Evolutionary conservation across 2,888 invertebrate genomes (phyloP).

Genomic region (Nowickia ferox): DNA sequence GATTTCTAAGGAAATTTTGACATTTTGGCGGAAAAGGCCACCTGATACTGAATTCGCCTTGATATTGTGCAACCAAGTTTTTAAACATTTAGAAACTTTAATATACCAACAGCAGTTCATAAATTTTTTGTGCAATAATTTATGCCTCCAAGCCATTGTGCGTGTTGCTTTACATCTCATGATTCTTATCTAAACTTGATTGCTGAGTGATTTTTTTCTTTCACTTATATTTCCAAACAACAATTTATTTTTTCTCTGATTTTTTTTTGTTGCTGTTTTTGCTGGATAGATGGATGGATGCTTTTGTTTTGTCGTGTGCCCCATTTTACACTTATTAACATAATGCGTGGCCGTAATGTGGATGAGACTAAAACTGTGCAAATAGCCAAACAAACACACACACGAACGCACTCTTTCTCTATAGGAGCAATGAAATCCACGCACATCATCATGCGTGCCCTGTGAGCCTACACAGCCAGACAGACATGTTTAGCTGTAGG

Average conservation of each 20-base stretch:
- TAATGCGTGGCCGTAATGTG: constrained; percentile 73
- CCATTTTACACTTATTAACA: constrained; percentile 73
- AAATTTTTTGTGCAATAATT: background rate
- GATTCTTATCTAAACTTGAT: constrained; percentile 55
- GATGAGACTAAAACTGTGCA: constrained; percentile 44
- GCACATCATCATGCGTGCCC: constrained; percentile 18
- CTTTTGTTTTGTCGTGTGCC: constrained; percentile 62
- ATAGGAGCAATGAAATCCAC: background rate
- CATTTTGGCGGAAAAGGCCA: too few species aligned
- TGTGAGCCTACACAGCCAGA: background rate
- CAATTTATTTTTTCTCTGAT: constrained; percentile 13
- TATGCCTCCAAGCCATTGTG: constrained; percentile 16
- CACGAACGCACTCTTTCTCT: background rate
- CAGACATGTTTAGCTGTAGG: background rate
- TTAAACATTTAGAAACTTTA: background rate
- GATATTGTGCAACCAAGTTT: too few species aligned
- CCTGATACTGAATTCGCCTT: too few species aligned
- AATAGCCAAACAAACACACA: background rate
- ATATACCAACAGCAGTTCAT: background rate
- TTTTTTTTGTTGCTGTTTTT: constrained; percentile 24
- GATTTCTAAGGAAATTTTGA: too few species aligned
- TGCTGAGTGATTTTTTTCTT: constrained; percentile 45
- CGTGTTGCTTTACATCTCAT: background rate
- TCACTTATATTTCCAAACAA: constrained; percentile 5
- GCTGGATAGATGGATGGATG: constrained; percentile 25